Percentiles rank a stretch among this genome's conserved stretches.
Evolutionary conservation across 2,113 vertebrate genomes (phyloP).

Genomic region (Sisor rabdophorus): DNA sequence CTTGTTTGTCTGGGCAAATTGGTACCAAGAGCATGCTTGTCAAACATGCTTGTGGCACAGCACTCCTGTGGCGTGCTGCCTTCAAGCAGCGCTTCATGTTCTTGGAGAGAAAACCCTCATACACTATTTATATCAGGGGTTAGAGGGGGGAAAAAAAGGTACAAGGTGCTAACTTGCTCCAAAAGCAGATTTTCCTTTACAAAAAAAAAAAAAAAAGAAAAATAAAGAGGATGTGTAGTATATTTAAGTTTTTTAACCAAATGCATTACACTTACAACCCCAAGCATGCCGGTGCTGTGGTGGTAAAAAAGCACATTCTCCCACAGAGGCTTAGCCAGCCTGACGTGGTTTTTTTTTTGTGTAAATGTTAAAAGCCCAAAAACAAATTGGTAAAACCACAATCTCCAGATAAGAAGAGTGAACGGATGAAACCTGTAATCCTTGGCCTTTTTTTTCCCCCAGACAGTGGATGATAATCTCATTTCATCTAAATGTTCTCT

Average conservation of each 20-base stretch:
- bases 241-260: neutral
- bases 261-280: neutral
- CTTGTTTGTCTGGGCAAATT: constrained; percentile 51
- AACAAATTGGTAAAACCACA: constrained; percentile 60
- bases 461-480: constrained; percentile 60
- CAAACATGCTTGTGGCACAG: constrained; percentile 33
- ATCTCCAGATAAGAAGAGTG: constrained; percentile 59
- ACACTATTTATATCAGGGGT: constrained; percentile 59
- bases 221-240: constrained; percentile 60
- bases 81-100: constrained; percentile 28
- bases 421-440: constrained; percentile 60
- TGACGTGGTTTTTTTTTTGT: constrained; percentile 57
- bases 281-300: constrained; percentile 16
- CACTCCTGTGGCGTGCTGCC: constrained; percentile 32
- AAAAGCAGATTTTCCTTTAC: constrained; percentile 65
- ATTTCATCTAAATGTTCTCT: constrained; percentile 55
- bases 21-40: constrained; percentile 40
- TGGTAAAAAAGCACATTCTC: constrained; percentile 56
- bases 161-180: constrained; percentile 75
- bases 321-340: constrained; percentile 55
- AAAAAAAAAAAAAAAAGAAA: constrained; percentile 30
- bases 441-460: constrained; percentile 49
- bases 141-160: constrained; percentile 26
- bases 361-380: constrained; percentile 53
- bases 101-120: constrained; percentile 2